phyloP scores from a whole-genome alignment of 2,888 invertebrate genomes.

The Tillus elongatus region DNA sequence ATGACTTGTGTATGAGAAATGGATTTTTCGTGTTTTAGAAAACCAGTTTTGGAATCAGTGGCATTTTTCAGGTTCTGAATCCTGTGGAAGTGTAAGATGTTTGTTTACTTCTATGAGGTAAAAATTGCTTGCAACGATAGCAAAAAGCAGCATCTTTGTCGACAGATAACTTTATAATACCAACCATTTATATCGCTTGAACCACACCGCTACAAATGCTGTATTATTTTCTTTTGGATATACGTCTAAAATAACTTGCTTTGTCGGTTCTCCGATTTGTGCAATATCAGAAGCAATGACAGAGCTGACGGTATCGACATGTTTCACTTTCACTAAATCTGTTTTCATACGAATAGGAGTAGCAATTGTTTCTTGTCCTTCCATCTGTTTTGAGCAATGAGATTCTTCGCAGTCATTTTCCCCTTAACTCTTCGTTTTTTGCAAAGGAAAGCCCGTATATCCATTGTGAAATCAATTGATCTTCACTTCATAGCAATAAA shows the following conservation, averaged over 20 bases:
- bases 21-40: too few species aligned
- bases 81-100: too few species aligned
- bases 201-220: background rate
- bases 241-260: slow-evolving; percentile 10
- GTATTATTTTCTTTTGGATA: background rate
- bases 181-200: slow-evolving; percentile 11
- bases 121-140: too few species aligned
- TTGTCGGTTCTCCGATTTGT: slow-evolving; percentile 11
- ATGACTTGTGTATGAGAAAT: slow-evolving; percentile 12
- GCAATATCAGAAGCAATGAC: slow-evolving; percentile 13
- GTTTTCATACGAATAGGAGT: slow-evolving; percentile 11
- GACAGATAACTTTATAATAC: too few species aligned
- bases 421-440: slow-evolving; percentile 12
- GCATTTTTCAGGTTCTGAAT: too few species aligned
- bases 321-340: slow-evolving; percentile 6
- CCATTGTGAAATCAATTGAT: slow-evolving; percentile 11
- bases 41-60: too few species aligned
- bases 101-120: too few species aligned
- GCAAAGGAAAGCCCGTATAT: slow-evolving; percentile 13
- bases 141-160: too few species aligned
- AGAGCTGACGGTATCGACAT: slow-evolving; percentile 10
- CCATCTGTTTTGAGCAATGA: slow-evolving; percentile 11
- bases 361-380: too few species aligned
- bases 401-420: slow-evolving; percentile 9
- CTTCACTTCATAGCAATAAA: slow-evolving; percentile 9